These are phyloP conservation scores for Chesias legatella DNA, from an alignment of 2,888 invertebrate species.

Conservation along the genomic window DNA sequence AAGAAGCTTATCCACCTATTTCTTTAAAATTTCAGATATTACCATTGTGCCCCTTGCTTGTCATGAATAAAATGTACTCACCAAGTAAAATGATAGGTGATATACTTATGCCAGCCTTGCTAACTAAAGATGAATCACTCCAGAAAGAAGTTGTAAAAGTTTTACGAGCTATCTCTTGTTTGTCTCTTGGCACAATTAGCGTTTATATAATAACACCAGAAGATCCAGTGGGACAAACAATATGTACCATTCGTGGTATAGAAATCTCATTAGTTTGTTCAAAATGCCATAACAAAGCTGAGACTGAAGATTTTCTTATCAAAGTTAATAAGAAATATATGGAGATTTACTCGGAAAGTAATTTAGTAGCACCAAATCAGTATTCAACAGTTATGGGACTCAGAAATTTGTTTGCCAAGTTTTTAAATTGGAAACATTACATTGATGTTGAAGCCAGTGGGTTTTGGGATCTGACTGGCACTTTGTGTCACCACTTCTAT, in stretches of 20 bases:
- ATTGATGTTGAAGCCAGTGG: conserved; percentile 41
- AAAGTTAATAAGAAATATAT: conserved; percentile 34
- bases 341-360: conserved; percentile 40
- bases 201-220: conserved; percentile 35
- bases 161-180: conserved; percentile 55
- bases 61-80: conserved; percentile 52
- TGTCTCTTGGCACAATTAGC: conserved; percentile 51
- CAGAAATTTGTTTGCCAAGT: conserved; percentile 55
- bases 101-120: conserved; percentile 61
- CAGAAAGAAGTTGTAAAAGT: conserved; percentile 46
- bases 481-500: conserved; percentile 61
- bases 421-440: conserved; percentile 59
- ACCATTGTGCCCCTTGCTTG: conserved; percentile 51
- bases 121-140: conserved; percentile 49
- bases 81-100: conserved; percentile 66
- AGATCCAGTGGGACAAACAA: conserved; percentile 39
- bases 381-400: conserved; percentile 43
- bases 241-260: conserved; percentile 44
- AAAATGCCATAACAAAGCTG: conserved; percentile 49
- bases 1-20: too few species aligned
- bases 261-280: conserved; percentile 50
- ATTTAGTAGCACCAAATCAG: conserved; percentile 36
- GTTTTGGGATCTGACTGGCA: conserved; percentile 52
- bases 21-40: conserved; percentile 53
- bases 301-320: conserved; percentile 24